These are phyloP conservation scores for Temnothorax ravouxi DNA, from an alignment of 2,888 invertebrate genomes.

Conservation along the genomic window DNA sequence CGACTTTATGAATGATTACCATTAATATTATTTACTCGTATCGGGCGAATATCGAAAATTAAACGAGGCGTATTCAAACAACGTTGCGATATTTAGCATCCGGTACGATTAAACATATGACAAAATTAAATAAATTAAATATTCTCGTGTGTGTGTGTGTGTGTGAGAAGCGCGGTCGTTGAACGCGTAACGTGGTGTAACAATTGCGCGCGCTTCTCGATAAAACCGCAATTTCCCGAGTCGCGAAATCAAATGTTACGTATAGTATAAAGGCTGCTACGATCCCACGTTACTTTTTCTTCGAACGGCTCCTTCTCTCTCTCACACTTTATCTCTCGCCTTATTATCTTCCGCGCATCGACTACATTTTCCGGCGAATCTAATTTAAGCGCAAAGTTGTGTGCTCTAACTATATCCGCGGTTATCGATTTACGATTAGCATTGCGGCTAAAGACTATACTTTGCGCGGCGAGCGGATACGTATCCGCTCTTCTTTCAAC, in stretches of 20 bases:
- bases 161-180: background rate
- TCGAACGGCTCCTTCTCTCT: background rate
- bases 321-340: background rate
- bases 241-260: slow-evolving; percentile 39
- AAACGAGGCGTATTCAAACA: slow-evolving; percentile 23
- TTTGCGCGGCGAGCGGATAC: slow-evolving; percentile 20
- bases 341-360: background rate
- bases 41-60: slow-evolving; percentile 11
- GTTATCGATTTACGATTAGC: slow-evolving; percentile 70
- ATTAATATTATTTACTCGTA: slow-evolving; percentile 6
- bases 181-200: background rate
- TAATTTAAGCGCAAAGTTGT: slow-evolving; percentile 54
- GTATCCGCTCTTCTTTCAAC: slow-evolving; percentile 18
- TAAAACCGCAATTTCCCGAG: slow-evolving; percentile 24
- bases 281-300: slow-evolving; percentile 37
- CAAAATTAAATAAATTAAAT: slow-evolving; percentile 36
- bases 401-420: slow-evolving; percentile 55
- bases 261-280: background rate
- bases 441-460: slow-evolving; percentile 53
- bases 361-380: slow-evolving; percentile 54
- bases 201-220: slow-evolving; percentile 29
- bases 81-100: slow-evolving; percentile 23
- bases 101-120: slow-evolving; percentile 16
- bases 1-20: background rate
- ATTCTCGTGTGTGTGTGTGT: background rate